A percentile compares a stretch with the other conserved stretches of the same genome.
phyloP scores from a whole-genome alignment of 2,797 vertebrate species.

The Acrossocheilus wenchowensis region DNA sequence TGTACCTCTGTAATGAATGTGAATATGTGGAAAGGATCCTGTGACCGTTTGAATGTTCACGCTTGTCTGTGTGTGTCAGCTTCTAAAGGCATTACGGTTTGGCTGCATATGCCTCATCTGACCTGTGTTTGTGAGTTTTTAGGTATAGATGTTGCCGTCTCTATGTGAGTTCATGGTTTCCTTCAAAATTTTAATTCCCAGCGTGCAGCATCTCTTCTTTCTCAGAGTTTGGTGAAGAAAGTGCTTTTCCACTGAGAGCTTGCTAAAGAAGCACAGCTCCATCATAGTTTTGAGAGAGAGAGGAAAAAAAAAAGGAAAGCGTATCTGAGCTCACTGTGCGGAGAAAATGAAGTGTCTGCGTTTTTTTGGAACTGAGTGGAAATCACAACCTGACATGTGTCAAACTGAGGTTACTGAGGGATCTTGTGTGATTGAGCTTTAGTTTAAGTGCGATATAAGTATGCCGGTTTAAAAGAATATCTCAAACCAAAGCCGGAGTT shows the following conservation, averaged over 20 bases:
- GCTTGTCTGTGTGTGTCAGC: slow-evolving; percentile 16
- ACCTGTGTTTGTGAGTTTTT: slow-evolving; percentile 5
- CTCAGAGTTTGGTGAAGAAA: slow-evolving; percentile 34
- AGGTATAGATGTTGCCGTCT: slow-evolving; percentile 13
- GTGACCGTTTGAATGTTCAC: slow-evolving; percentile 10
- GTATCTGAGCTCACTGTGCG: slow-evolving; percentile 25
- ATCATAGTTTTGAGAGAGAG: not conserved
- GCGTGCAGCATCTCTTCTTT: slow-evolving; percentile 21
- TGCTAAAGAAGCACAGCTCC: slow-evolving; percentile 25
- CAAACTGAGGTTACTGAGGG: not conserved
- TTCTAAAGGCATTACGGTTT: slow-evolving; percentile 53
- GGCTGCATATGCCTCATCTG: not conserved
- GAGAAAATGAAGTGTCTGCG: slow-evolving; percentile 35
- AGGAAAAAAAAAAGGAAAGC: not conserved
- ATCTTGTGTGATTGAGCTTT: slow-evolving; percentile 9
- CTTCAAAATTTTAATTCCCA: slow-evolving; percentile 17
- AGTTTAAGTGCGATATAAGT: not conserved
- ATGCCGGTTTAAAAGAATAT: not conserved
- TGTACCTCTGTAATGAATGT: slow-evolving; percentile 56
- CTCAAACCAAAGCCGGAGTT: not conserved
- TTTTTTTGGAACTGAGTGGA: slow-evolving; percentile 33
- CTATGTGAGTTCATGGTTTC: slow-evolving; percentile 9
- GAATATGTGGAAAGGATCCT: slow-evolving; percentile 68
- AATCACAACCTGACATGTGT: not conserved
- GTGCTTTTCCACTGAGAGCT: slow-evolving; percentile 29